Conservation (phyloP, 2,113 vertebrate genomes). For the Dipodomys merriami region DNA sequence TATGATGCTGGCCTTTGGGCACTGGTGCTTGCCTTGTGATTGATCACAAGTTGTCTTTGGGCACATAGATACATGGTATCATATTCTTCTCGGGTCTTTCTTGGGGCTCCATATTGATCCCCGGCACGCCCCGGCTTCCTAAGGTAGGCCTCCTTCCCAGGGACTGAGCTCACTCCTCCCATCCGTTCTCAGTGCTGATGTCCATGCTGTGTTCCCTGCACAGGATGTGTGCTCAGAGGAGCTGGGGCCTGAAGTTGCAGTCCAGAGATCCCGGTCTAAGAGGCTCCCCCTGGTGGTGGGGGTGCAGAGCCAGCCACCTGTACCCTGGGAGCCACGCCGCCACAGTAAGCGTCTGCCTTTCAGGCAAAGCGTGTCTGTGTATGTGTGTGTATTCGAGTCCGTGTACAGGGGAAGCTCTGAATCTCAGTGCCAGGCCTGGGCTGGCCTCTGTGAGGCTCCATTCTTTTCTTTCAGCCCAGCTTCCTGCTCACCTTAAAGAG, state of each 20-base stretch:
- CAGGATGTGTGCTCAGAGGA: conserved; percentile 72
- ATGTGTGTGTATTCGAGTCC: too few relatives aligned
- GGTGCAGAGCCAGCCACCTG: neutral
- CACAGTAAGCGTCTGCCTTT: conserved; percentile 19
- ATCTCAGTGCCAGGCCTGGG: neutral
- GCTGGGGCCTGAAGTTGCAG: neutral
- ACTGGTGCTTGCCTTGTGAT: neutral
- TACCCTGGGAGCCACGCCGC: conserved; percentile 24
- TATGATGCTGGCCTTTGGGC: neutral
- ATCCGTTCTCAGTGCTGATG: conserved; percentile 59
- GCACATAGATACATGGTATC: neutral
- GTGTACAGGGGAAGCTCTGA: too few relatives aligned
- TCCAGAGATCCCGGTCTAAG: conserved; percentile 37
- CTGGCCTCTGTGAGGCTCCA: conserved; percentile 8
- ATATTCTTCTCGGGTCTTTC: neutral
- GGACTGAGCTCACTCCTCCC: conserved; percentile 20
- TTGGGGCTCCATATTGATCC: neutral
- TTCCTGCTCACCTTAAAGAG: conserved; percentile 58
- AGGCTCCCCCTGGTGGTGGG: neutral
- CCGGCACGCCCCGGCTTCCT: neutral
- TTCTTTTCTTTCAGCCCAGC: conserved; percentile 63
- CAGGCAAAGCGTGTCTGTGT: neutral
- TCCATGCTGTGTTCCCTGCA: conserved; percentile 68
- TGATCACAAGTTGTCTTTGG: neutral
- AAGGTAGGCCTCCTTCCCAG: conserved; percentile 64